These are phyloP conservation scores for Eupithecia abbreviata DNA, from an alignment of 2,888 invertebrate species.

Conservation along the genomic window DNA sequence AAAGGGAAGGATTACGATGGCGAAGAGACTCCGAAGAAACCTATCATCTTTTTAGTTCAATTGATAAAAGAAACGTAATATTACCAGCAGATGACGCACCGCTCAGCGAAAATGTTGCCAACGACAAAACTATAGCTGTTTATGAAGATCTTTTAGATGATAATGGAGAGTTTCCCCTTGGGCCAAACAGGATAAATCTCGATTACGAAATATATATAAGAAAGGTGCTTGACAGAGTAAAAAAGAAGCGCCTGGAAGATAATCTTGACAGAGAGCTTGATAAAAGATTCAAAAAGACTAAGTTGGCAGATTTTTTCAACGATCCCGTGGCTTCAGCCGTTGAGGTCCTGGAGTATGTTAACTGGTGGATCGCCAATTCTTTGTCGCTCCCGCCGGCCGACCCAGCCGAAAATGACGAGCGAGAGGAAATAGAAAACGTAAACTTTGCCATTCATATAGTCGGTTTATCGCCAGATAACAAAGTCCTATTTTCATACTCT, in stretches of 20 bases:
- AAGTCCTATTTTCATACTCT: constrained; percentile 2
- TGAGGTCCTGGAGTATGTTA: constrained; percentile 21
- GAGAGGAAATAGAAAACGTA: background rate
- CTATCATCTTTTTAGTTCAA: background rate
- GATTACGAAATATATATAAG: constrained; percentile 9
- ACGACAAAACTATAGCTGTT: background rate
- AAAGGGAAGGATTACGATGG: constrained; percentile 12
- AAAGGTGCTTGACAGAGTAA: background rate
- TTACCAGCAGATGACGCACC: background rate
- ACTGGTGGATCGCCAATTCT: constrained; percentile 16
- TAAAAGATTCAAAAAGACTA: constrained; percentile 18
- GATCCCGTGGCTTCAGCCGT: constrained; percentile 21
- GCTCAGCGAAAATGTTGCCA: background rate
- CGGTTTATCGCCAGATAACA: constrained; percentile 9
- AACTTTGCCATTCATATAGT: constrained; percentile 13
- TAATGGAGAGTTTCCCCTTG: background rate
- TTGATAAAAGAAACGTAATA: background rate
- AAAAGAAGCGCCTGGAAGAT: constrained; percentile 1
- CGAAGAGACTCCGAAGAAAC: background rate
- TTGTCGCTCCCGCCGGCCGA: constrained; percentile 21
- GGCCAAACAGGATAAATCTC: background rate
- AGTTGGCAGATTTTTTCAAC: constrained; percentile 25
- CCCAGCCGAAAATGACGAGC: constrained; percentile 20
- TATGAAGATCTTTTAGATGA: background rate
- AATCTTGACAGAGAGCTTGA: constrained; percentile 9